phyloP scores from a whole-genome alignment of 2,888 invertebrate genomes.

The Tachina lurida region DNA sequence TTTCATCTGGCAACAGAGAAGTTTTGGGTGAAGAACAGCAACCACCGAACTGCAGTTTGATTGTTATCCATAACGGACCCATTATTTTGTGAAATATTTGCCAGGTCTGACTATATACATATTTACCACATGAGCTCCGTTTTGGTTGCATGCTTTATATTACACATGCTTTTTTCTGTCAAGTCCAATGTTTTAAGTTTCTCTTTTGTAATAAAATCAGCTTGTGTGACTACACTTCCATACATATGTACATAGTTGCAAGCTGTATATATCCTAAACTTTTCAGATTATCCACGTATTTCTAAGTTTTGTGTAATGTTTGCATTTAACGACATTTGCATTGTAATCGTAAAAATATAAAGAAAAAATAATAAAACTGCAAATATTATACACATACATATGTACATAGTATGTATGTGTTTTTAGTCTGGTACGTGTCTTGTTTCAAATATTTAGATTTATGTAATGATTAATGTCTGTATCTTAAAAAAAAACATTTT shows the following conservation, averaged over 20 bases:
- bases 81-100: neutral
- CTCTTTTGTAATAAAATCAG: slow-evolving; percentile 3
- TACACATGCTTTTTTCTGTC: neutral
- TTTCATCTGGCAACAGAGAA: no score
- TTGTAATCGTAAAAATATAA: slow-evolving; percentile 1
- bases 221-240: neutral
- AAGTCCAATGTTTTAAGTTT: neutral
- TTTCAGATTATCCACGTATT: neutral
- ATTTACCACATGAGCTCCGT: neutral
- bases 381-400: neutral
- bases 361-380: slow-evolving; percentile 10
- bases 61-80: no score
- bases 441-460: slow-evolving; percentile 61
- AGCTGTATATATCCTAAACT: neutral
- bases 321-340: slow-evolving; percentile 45
- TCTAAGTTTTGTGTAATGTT: neutral
- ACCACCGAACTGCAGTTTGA: no score
- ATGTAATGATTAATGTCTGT: slow-evolving; percentile 52
- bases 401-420: neutral
- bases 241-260: no score
- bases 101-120: neutral
- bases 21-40: no score
- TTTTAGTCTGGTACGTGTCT: slow-evolving; percentile 55
- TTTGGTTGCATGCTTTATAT: neutral
- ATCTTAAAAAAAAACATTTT: slow-evolving; percentile 1